Evolutionary conservation across 2,113 vertebrate genomes (phyloP).

Genomic region (Megaceryle maxima): DNA sequence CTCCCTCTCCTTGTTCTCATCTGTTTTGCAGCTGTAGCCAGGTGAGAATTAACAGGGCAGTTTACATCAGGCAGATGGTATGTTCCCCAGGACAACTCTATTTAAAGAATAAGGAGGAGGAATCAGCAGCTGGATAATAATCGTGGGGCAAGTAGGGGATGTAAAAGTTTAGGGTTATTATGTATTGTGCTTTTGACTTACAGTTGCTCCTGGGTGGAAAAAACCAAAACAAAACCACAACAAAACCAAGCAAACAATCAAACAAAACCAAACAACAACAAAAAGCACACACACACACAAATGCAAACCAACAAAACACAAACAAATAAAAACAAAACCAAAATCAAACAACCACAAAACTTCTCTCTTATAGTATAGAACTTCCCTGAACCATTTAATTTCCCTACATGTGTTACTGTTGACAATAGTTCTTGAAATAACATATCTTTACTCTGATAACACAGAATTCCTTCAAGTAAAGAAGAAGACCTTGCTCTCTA

Average conservation of each 20-base stretch:
- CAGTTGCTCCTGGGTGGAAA: not conserved
- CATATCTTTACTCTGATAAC: not conserved
- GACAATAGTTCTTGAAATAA: not conserved
- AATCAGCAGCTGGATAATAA: not conserved
- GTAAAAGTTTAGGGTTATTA: not conserved
- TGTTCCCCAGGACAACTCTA: constrained; percentile 14
- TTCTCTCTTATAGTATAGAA: not conserved
- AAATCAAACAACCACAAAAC: too few species aligned
- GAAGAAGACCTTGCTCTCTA: not conserved
- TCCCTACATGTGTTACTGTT: not conserved
- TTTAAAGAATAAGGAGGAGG: constrained; percentile 7
- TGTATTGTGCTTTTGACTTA: not conserved
- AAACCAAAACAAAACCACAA: not conserved
- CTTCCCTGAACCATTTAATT: not conserved
- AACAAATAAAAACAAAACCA: too few species aligned
- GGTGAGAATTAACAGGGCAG: constrained; percentile 60
- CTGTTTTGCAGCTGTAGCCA: constrained; percentile 46
- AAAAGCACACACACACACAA: too few species aligned
- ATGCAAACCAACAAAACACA: too few species aligned
- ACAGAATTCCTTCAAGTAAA: not conserved
- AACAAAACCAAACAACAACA: too few species aligned
- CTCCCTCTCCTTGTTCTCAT: constrained; percentile 32
- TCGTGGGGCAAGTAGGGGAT: not conserved
- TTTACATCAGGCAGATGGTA: constrained; percentile 47
- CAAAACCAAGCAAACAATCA: too few species aligned